phyloP scores from a whole-genome alignment of 2,888 invertebrate genomes.

The Rotaria sp. region DNA sequence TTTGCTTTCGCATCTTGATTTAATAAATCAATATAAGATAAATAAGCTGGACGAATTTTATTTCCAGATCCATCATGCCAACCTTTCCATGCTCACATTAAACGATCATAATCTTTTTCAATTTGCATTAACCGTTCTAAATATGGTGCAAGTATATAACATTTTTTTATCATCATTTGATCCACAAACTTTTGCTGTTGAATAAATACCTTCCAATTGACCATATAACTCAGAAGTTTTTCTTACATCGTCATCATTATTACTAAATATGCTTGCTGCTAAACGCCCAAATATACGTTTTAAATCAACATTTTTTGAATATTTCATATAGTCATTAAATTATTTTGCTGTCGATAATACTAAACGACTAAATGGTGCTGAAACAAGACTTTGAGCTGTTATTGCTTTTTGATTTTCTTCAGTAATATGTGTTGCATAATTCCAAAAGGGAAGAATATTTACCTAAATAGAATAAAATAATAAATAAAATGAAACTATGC shows the following conservation, averaged over 20 bases:
- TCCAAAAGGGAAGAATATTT: neutral
- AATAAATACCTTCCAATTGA: slow-evolving; percentile 28
- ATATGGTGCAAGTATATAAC: neutral
- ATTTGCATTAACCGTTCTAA: neutral
- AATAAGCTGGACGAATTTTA: slow-evolving; percentile 41
- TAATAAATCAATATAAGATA: slow-evolving; percentile 37
- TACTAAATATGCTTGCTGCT: neutral
- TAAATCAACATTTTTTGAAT: neutral
- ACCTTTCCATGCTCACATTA: slow-evolving; percentile 37
- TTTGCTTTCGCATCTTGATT: slow-evolving; percentile 38
- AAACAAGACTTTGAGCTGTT: neutral
- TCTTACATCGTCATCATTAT: neutral
- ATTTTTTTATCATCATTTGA: neutral
- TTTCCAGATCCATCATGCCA: slow-evolving; percentile 41
- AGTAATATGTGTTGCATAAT: neutral
- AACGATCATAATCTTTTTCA: slow-evolving; percentile 29
- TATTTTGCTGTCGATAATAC: neutral
- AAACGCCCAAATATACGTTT: neutral
- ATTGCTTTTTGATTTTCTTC: neutral
- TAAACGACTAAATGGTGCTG: neutral
- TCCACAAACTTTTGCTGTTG: slow-evolving; percentile 30
- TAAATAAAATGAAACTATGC: too few species aligned
- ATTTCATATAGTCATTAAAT: neutral
- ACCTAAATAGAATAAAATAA: neutral
- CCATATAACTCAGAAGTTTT: neutral